phyloP scores from a whole-genome alignment of 1,140 invertebrate species.

The Aphaenogaster rudis region DNA sequence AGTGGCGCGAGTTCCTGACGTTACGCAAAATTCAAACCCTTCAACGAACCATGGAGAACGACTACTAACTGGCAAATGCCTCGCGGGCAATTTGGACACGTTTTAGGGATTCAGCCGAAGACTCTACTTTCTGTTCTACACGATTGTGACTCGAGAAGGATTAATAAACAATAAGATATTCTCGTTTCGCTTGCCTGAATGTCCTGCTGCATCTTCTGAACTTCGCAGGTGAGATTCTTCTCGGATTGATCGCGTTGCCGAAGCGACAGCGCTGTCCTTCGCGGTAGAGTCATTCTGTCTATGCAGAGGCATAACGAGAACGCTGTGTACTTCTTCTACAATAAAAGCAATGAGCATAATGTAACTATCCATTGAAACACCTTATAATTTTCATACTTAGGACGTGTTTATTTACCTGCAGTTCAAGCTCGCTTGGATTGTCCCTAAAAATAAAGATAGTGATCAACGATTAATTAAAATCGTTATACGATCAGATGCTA shows the following conservation, averaged over 20 bases:
- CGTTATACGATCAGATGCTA: neutral
- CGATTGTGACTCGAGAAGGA: neutral
- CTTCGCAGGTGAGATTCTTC: slow-evolving; percentile 80
- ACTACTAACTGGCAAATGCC: slow-evolving; percentile 27
- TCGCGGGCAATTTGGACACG: neutral
- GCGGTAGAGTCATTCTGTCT: slow-evolving; percentile 82
- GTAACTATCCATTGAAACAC: neutral
- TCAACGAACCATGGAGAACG: slow-evolving; percentile 51
- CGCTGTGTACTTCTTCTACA: slow-evolving; percentile 83
- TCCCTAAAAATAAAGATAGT: slow-evolving; percentile 75
- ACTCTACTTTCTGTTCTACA: neutral
- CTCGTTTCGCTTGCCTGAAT: slow-evolving; percentile 80
- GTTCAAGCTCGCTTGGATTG: slow-evolving; percentile 77
- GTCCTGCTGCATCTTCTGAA: slow-evolving; percentile 81
- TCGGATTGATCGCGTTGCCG: slow-evolving; percentile 84
- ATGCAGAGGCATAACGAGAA: slow-evolving; percentile 82
- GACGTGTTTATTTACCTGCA: slow-evolving; percentile 78
- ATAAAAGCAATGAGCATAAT: slow-evolving; percentile 37
- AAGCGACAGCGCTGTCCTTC: slow-evolving; percentile 77
- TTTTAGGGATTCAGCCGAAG: neutral
- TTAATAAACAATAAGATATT: neutral
- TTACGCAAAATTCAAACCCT: slow-evolving; percentile 60
- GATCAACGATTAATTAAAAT: slow-evolving; percentile 35
- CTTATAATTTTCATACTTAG: slow-evolving; percentile 11
- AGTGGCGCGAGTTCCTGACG: slow-evolving; percentile 82